A percentile compares a stretch with the other conserved stretches of the same genome.
Evolutionary conservation across 1,140 invertebrate genomes (phyloP).

Genomic region (Anastrepha obliqua): DNA sequence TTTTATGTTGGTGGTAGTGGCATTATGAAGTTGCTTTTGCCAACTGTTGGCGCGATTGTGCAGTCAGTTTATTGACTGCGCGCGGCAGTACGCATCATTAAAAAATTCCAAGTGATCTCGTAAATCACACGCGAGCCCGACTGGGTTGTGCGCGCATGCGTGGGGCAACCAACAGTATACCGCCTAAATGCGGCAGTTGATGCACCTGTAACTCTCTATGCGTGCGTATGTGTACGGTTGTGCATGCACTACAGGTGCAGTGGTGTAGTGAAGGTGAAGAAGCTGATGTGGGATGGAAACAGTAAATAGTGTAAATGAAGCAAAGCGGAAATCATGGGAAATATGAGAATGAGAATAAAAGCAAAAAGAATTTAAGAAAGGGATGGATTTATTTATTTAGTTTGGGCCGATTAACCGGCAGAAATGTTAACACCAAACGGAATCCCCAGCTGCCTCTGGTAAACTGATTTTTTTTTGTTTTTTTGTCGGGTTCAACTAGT

Average conservation of each 20-base stretch:
- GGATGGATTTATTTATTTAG: no score
- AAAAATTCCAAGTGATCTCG: slow-evolving; percentile 39
- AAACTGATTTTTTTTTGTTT: no score
- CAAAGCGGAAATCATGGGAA: no score
- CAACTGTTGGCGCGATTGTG: not conserved
- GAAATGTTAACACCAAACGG: no score
- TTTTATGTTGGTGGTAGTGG: not conserved
- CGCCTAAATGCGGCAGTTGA: not conserved
- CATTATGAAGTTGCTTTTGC: not conserved
- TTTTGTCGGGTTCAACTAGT: no score
- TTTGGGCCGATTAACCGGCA: no score
- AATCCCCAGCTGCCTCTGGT: no score
- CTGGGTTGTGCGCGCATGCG: slow-evolving; percentile 3
- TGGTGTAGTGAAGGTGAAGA: not conserved
- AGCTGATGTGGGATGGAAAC: not conserved
- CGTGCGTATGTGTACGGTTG: not conserved
- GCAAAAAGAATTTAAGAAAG: no score
- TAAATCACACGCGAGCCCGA: slow-evolving; percentile 19
- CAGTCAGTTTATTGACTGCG: slow-evolving; percentile 22
- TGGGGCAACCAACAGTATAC: not conserved
- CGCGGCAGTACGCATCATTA: slow-evolving; percentile 32
- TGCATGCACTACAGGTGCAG: not conserved
- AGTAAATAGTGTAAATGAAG: no score
- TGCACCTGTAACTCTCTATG: not conserved
- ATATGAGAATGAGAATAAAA: not conserved